Base-by-base conservation (phyloP, 2,113 vertebrate genomes). In the Lophius piscatorius region DNA sequence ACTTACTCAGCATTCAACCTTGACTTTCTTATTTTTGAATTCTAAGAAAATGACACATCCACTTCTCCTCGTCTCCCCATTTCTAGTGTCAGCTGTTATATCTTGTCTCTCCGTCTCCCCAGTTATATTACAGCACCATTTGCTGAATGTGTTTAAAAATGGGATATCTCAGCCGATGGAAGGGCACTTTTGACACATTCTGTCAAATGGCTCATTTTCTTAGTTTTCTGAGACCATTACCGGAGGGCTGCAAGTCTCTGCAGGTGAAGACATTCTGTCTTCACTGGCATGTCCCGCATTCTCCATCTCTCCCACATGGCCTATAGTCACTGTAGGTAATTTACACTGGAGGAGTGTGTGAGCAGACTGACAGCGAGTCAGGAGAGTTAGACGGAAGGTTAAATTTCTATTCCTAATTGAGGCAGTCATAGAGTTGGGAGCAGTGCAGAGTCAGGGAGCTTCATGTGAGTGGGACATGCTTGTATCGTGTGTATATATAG, bases 121-220 rank as follows among this genome's bases (percentile, higher is more conserved):
- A 54, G 23, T 46, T 52, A 70, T 59, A 70, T 63, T 80, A 52
- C 33, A 26, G 46, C 72, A 56, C 61, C 36, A 24, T 62, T 82
- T 63, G 51, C 63, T 56, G 68, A 63, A 62, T 57, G 21, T 80
- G 68, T 76, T 74, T 74, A 76, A 77, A 84, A 78, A 55, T 55
- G 74, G 64, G 36, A 67, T 60, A 59, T 71, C 51, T 84, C 60
- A 44, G 62, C 23, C 14, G 76, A 55, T 72, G 69, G 64, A 69
- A 76, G 68, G 62, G 59, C 22, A 80, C 61, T 63, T 78, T 80
- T 80, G 84, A 87, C 86, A 82, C 68, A 54, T 57, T 22, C 46
- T 83, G 78, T 83, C 82, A 88, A 75, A 72, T 56, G 52, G 69
- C 63, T 81, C 45, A 73, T 31, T 31, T 31, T 79, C 80, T 78